Conservation (phyloP, 2,113 vertebrate genomes). For the Oenanthe melanoleuca region DNA sequence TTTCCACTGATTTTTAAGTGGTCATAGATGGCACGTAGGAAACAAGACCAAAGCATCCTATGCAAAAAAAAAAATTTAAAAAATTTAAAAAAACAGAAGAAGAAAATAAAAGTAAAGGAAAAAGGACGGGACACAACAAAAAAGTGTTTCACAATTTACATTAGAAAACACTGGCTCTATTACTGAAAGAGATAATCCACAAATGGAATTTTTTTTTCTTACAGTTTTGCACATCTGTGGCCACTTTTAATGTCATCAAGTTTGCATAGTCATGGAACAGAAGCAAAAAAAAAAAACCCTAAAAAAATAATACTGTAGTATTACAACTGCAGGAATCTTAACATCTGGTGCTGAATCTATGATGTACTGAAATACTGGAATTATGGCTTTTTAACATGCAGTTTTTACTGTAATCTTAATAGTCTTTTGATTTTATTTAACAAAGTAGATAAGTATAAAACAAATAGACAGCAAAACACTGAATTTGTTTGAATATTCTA, state of each 20-base stretch:
- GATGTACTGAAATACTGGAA: conserved; percentile 89
- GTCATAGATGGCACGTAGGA: conserved; percentile 59
- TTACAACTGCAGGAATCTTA: conserved; percentile 75
- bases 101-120: conserved; percentile 43
- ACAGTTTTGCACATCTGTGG: conserved; percentile 73
- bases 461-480: conserved; percentile 81
- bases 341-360: conserved; percentile 90
- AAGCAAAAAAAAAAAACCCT: conserved; percentile 68
- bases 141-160: conserved; percentile 39
- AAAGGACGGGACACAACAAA: conserved; percentile 48
- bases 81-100: neutral
- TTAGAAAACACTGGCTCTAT: conserved; percentile 72
- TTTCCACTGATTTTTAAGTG: conserved; percentile 62
- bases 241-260: conserved; percentile 75
- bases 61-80: conserved; percentile 67
- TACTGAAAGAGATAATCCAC: conserved; percentile 59
- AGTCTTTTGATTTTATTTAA: conserved; percentile 78
- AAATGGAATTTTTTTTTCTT: conserved; percentile 54
- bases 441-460: conserved; percentile 71
- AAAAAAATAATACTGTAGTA: conserved; percentile 70
- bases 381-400: conserved; percentile 80
- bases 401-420: conserved; percentile 79
- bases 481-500: conserved; percentile 83
- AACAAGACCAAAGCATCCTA: conserved; percentile 79
- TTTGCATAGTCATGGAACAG: conserved; percentile 77